phyloP scores from a whole-genome alignment of 2,888 invertebrate genomes.

The Cloeon dipterum region DNA sequence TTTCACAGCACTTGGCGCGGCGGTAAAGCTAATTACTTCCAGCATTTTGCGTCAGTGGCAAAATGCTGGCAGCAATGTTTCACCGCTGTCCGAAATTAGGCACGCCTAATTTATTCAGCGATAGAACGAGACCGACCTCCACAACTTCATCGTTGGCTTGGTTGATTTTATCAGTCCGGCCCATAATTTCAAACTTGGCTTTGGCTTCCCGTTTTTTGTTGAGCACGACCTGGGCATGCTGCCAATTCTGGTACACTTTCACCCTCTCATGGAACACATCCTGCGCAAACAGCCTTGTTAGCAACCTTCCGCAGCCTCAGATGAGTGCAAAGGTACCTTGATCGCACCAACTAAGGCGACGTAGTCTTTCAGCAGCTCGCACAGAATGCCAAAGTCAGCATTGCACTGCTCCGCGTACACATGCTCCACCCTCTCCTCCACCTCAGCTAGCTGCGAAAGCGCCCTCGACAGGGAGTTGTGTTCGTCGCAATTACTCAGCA shows the following conservation, averaged over 20 bases:
- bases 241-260: slow-evolving; percentile 90
- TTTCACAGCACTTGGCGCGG: neutral
- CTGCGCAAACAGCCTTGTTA: too few species aligned
- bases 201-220: slow-evolving; percentile 87
- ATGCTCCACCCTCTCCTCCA: slow-evolving; percentile 60
- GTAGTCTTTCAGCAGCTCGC: slow-evolving; percentile 91
- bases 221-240: slow-evolving; percentile 84
- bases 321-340: too few species aligned
- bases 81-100: neutral
- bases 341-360: slow-evolving; percentile 76
- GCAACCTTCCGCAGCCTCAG: too few species aligned
- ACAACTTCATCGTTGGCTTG: slow-evolving; percentile 76
- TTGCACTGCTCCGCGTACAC: slow-evolving; percentile 82
- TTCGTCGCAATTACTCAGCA: slow-evolving; percentile 82
- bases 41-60: neutral
- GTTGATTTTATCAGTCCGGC: slow-evolving; percentile 72
- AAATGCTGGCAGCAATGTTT: neutral
- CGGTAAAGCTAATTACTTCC: neutral
- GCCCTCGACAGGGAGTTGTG: slow-evolving; percentile 78
- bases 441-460: slow-evolving; percentile 71
- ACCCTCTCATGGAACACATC: slow-evolving; percentile 46
- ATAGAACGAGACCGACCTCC: slow-evolving; percentile 33
- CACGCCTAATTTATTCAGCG: neutral
- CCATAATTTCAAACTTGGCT: slow-evolving; percentile 73
- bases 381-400: slow-evolving; percentile 78